Evolutionary conservation across 2,797 vertebrate genomes (phyloP).

Genomic region (Lerista edwardsae): DNA sequence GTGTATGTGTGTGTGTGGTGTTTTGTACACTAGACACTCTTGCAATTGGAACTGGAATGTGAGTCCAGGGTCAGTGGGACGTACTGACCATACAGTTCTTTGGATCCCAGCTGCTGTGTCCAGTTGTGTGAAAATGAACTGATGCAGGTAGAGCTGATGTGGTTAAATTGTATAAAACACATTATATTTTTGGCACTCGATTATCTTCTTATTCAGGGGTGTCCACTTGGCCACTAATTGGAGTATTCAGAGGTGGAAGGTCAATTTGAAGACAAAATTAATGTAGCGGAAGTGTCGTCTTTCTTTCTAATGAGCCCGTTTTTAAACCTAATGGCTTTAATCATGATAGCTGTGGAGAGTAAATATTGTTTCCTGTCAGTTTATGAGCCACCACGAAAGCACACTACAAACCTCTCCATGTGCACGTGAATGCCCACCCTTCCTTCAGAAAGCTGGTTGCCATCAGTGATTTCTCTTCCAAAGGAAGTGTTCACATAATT

Average conservation of each 20-base stretch:
- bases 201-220: background rate
- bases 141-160: background rate
- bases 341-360: slow-evolving; percentile 48
- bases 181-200: background rate
- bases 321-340: slow-evolving; percentile 19
- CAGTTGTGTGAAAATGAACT: background rate
- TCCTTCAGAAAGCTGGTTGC: slow-evolving; percentile 36
- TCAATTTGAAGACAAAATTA: slow-evolving; percentile 33
- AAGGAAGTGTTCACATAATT: slow-evolving; percentile 51
- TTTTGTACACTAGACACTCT: no score
- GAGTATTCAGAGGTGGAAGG: background rate
- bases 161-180: background rate
- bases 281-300: background rate
- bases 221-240: background rate
- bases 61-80: no score
- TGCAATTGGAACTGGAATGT: no score
- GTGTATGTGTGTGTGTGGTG: no score
- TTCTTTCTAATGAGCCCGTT: slow-evolving; percentile 24
- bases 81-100: background rate
- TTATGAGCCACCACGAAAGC: slow-evolving; percentile 50
- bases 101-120: background rate
- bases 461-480: slow-evolving; percentile 53
- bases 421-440: slow-evolving; percentile 29
- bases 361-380: slow-evolving; percentile 38
- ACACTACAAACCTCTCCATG: slow-evolving; percentile 25